Conservation (phyloP, 2,888 invertebrate species). For the Tiliacea citrago region DNA sequence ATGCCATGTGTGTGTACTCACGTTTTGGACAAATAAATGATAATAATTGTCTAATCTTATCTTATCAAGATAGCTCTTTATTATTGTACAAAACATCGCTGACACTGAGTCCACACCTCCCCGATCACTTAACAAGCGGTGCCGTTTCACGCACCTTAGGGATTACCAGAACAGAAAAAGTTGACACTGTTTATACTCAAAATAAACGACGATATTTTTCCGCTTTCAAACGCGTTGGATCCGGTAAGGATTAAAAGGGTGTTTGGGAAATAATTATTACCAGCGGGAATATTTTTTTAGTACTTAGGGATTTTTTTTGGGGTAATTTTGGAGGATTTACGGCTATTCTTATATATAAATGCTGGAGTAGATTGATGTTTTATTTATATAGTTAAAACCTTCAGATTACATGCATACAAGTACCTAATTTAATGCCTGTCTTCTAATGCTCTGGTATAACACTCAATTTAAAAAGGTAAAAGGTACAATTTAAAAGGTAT, state of each 20-base stretch:
- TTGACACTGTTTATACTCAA: conserved; percentile 25
- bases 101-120: neutral
- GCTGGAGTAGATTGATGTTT: neutral
- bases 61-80: too few relatives aligned
- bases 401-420: too few relatives aligned
- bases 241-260: conserved; percentile 30
- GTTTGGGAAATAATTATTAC: conserved; percentile 27
- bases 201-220: conserved; percentile 52
- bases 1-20: too few relatives aligned
- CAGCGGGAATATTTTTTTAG: conserved; percentile 1
- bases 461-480: too few relatives aligned
- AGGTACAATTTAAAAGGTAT: too few relatives aligned
- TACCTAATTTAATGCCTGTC: too few relatives aligned
- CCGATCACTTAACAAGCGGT: conserved; percentile 39
- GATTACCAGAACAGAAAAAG: conserved; percentile 31
- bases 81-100: neutral
- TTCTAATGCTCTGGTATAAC: too few relatives aligned
- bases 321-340: neutral
- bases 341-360: neutral
- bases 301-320: neutral
- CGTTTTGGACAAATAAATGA: too few relatives aligned
- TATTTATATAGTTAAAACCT: neutral
- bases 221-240: conserved; percentile 10
- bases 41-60: too few relatives aligned
- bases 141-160: conserved; percentile 11